Percentiles rank a stretch among this genome's conserved stretches.
phyloP scores from a whole-genome alignment of 2,113 vertebrate species.

The Candoia aspera region DNA sequence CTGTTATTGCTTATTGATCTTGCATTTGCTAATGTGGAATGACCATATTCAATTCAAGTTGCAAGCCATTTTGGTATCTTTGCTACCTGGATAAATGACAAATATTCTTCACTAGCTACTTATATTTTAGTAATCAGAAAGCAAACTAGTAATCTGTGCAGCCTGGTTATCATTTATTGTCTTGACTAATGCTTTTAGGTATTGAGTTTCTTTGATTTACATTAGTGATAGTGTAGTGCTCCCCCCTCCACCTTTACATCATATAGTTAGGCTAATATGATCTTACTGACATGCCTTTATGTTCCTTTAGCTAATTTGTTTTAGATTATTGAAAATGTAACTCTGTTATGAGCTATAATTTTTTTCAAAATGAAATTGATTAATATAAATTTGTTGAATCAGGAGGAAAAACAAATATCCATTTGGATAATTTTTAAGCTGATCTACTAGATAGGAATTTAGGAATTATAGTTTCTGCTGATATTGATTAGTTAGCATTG shows the following conservation, averaged over 20 bases:
- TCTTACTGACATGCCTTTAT: background rate
- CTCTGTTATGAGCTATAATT: background rate
- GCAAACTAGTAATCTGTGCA: background rate
- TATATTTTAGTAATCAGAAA: background rate
- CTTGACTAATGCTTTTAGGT: background rate
- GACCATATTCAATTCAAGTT: background rate
- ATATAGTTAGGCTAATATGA: background rate
- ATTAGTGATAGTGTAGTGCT: background rate
- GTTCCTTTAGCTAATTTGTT: background rate
- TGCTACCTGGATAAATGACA: background rate
- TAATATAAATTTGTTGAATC: background rate
- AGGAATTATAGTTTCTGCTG: background rate
- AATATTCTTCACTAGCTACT: background rate
- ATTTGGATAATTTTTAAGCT: background rate
- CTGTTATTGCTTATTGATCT: background rate
- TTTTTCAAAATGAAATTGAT: background rate
- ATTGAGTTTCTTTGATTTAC: background rate
- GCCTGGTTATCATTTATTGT: background rate
- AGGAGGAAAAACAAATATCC: background rate
- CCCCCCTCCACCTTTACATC: background rate
- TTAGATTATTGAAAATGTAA: background rate
- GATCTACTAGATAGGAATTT: background rate
- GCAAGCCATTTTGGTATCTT: background rate
- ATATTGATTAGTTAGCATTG: background rate
- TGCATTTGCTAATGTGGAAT: background rate